Percentiles rank a stretch among this genome's conserved stretches.
These are phyloP conservation scores for Sepiola atlantica DNA, from an alignment of 2,888 invertebrate species.

Conservation along the genomic window DNA sequence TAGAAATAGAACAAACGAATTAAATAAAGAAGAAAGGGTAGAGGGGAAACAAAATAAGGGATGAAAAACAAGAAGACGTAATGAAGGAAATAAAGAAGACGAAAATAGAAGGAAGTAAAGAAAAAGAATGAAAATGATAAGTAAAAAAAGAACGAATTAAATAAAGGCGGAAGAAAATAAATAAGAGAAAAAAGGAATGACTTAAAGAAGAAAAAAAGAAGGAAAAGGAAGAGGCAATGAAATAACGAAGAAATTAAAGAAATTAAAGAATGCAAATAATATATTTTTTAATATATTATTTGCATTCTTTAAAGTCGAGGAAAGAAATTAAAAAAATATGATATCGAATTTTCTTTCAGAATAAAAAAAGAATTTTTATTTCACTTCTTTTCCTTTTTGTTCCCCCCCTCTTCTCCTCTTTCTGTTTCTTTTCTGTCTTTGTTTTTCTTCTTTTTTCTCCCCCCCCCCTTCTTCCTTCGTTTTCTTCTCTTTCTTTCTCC, in stretches of 20 bases:
- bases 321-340: no score
- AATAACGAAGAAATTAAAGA: no score
- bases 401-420: neutral
- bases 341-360: neutral
- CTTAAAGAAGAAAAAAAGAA: no score
- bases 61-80: neutral
- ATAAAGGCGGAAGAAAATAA: no score
- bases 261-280: no score
- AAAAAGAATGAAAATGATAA: neutral
- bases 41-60: no score
- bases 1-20: neutral
- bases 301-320: no score
- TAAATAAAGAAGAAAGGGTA: no score
- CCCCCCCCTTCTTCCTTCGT: neutral
- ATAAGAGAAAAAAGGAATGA: no score
- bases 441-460: neutral
- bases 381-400: neutral
- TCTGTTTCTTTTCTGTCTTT: neutral
- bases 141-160: neutral
- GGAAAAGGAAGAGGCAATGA: no score
- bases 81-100: neutral
- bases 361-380: neutral
- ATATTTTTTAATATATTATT: no score
- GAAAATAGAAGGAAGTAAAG: neutral
- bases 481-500: neutral